Percentiles rank a stretch among this genome's conserved stretches.
Evolutionary conservation across 2,888 invertebrate species (phyloP).

Genomic region (Noctua janthe): DNA sequence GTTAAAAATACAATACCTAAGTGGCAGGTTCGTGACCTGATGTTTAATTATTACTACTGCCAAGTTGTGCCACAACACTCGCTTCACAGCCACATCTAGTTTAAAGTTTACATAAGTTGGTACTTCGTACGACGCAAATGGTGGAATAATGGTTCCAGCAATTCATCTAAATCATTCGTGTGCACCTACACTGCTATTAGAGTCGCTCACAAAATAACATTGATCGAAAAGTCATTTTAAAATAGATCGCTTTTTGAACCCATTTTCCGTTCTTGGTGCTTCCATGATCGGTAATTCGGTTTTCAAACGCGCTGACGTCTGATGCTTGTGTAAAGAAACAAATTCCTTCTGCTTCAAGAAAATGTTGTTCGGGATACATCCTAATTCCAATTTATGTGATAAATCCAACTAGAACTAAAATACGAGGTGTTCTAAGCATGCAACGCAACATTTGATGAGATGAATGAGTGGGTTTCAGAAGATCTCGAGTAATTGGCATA

Average conservation of each 20-base stretch:
- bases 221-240: background rate
- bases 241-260: background rate
- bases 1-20: constrained; percentile 46
- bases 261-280: background rate
- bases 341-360: background rate
- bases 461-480: constrained; percentile 45
- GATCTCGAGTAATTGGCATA: constrained; percentile 72
- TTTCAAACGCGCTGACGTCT: background rate
- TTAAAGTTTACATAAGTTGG: constrained; percentile 35
- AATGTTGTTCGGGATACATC: constrained; percentile 6
- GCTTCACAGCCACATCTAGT: constrained; percentile 18
- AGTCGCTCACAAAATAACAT: background rate
- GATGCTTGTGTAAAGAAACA: background rate
- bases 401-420: constrained; percentile 13
- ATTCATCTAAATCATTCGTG: constrained; percentile 10
- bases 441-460: constrained; percentile 35
- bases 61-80: constrained; percentile 26
- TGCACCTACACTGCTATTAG: background rate
- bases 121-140: constrained; percentile 5
- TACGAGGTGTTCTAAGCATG: constrained; percentile 19
- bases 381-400: constrained; percentile 38
- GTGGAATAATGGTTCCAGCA: background rate
- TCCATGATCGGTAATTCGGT: background rate
- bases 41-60: constrained; percentile 45
- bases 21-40: constrained; percentile 47